A percentile compares a stretch with the other conserved stretches of the same genome.
Conservation (phyloP, 2,797 vertebrate species). For the Pteropus rufus region DNA sequence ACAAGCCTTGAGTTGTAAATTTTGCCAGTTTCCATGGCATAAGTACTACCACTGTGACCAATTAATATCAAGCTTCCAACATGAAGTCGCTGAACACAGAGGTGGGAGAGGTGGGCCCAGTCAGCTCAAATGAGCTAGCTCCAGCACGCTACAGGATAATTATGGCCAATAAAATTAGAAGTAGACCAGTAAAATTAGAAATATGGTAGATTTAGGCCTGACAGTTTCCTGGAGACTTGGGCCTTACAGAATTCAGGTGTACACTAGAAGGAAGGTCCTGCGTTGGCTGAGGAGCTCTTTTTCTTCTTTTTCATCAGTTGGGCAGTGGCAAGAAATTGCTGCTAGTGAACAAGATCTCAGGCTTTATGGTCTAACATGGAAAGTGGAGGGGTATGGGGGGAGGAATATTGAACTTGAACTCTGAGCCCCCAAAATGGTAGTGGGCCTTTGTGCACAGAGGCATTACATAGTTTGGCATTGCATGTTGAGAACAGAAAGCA, state of each 20-base stretch:
- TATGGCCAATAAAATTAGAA: not conserved
- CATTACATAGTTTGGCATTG: not conserved
- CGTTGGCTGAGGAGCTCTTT: not conserved
- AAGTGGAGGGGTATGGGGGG: not conserved
- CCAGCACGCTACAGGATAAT: not conserved
- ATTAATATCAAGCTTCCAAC: not conserved
- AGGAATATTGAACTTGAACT: conserved; percentile 12
- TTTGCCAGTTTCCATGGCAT: not conserved
- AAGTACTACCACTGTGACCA: not conserved
- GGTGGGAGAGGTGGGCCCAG: not conserved
- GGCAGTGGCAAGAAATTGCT: not conserved
- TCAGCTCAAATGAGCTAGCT: not conserved
- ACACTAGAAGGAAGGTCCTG: not conserved
- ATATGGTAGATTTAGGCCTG: not conserved
- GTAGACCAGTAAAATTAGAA: not conserved
- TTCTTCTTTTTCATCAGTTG: conserved; percentile 23
- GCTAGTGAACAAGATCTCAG: not conserved
- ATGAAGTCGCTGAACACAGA: not conserved
- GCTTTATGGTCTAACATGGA: conserved; percentile 4
- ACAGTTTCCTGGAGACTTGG: not conserved
- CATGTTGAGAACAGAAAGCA: not conserved
- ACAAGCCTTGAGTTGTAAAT: not conserved
- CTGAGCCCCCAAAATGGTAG: not conserved
- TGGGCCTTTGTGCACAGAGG: conserved; percentile 10
- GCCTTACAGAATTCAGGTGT: not conserved